These are phyloP conservation scores for Pseudochirops cupreus DNA, from an alignment of 2,797 vertebrate species.

Conservation along the genomic window DNA sequence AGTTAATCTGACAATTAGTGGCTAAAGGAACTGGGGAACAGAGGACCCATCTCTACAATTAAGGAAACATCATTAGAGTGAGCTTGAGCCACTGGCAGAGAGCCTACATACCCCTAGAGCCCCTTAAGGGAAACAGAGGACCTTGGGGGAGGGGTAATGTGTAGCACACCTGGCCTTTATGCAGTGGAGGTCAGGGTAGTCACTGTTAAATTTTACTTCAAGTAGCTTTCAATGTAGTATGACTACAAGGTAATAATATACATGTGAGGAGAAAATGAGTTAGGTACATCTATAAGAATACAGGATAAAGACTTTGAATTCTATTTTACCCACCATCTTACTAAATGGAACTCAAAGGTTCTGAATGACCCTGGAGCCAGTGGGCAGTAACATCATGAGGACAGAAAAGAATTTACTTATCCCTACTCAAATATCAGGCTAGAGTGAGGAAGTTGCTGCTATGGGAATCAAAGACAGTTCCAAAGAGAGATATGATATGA, in stretches of 20 bases:
- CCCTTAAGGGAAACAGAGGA: neutral
- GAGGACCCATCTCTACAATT: too few species aligned
- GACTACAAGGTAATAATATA: neutral
- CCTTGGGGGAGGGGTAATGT: neutral
- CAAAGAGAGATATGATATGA: neutral
- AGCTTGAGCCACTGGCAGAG: too few species aligned
- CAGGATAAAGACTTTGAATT: neutral
- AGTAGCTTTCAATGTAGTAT: neutral
- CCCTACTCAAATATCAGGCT: neutral
- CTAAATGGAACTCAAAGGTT: too few species aligned
- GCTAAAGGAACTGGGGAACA: too few species aligned
- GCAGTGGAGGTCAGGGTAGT: neutral
- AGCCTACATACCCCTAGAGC: neutral
- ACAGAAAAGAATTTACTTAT: neutral
- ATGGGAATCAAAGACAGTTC: neutral
- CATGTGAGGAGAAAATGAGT: neutral
- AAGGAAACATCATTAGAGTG: too few species aligned
- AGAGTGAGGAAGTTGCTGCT: neutral
- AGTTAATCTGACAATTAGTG: too few species aligned
- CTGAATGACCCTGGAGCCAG: too few species aligned
- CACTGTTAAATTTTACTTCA: neutral
- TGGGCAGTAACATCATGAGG: neutral
- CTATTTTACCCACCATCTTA: too few species aligned
- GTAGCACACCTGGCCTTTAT: neutral
- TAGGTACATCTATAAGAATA: neutral